Evolutionary conservation across 2,888 invertebrate genomes (phyloP).

Genomic region (Coecobrya sp.): DNA sequence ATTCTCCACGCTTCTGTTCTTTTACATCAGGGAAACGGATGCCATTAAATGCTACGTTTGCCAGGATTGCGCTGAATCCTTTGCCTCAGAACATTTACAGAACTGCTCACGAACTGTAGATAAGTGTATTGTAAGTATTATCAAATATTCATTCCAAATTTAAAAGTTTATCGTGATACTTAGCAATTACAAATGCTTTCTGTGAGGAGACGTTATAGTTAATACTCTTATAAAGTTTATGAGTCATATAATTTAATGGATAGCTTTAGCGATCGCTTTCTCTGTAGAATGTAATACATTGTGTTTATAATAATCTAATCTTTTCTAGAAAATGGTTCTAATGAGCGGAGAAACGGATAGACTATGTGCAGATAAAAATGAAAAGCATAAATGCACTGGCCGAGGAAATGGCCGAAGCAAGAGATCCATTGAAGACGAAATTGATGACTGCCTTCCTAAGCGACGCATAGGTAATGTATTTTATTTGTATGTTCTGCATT

Average conservation of each 20-base stretch:
- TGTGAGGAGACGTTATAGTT: background rate
- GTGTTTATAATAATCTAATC: background rate
- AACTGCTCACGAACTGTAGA: conserved; percentile 81
- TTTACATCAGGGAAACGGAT: conserved; percentile 70
- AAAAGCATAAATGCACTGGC: conserved; percentile 80
- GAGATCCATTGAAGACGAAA: conserved; percentile 70
- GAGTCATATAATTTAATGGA: background rate
- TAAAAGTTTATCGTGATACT: too few relatives aligned
- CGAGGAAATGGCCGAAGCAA: conserved; percentile 72
- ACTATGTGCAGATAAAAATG: conserved; percentile 81
- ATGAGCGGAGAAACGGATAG: conserved; percentile 84
- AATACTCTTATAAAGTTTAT: too few relatives aligned
- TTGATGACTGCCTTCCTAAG: conserved; percentile 74
- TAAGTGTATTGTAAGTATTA: conserved; percentile 85
- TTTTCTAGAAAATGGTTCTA: conserved; percentile 84
- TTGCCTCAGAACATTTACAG: conserved; percentile 75
- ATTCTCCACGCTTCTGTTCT: conserved; percentile 70
- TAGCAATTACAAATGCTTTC: too few relatives aligned
- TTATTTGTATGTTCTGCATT: background rate
- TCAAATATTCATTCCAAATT: background rate
- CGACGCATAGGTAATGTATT: conserved; percentile 65
- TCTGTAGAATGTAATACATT: background rate
- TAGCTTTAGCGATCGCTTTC: background rate
- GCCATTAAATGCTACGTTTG: conserved; percentile 85
- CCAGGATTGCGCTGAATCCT: conserved; percentile 82